Base-by-base conservation (phyloP, 2,888 invertebrate genomes). In the Macrophya alboannulata region DNA sequence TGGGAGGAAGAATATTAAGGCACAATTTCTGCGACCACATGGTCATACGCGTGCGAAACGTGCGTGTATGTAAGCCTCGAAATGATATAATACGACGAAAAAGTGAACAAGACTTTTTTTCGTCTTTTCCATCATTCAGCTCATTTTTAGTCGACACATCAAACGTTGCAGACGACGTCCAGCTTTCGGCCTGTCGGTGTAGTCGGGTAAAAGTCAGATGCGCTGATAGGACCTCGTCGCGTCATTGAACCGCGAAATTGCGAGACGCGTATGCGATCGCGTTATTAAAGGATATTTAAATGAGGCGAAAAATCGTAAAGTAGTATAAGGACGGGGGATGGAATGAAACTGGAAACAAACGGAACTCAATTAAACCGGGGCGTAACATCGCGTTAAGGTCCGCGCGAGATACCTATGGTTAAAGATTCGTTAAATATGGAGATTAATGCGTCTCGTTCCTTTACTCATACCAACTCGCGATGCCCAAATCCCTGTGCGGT, bases 371-470 rank as follows among this genome's bases (percentile, higher is more conserved):
- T 81, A 81, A 81, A 21, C 62, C 81, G 62, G n/a, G 59, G 43
- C 59, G 62, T 40, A 43, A 81, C 62, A 81, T 81, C 62, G 59
- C 40, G 81, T 81, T 81, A 43, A 81, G 43, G 81, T 62, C 62
- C 43, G n/a, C 62, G 12, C 48, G 31, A 43, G 81, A 81, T 81
- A 62, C 43, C 37, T 81, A 17, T 81, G 81, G 62, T 62, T 59
- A 81, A 81, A 81, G 81, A 81, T 81, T 81, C 81, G 81, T 81
- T 81, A 62, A 81, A 62, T 81, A 81, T 81, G 62, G 17, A 62
- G 81, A 81, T 81, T 81, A 81, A 81, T 81, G 81, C 81, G 62
- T 59, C 81, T 62, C 40, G 62, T 62, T 17, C 62, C 81, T 81
- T 79, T 55, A 43, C 81, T 81, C 17, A 6, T 72, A 72, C 40